Conservation (phyloP, 1,140 invertebrate species). For the Aplysia californica region DNA sequence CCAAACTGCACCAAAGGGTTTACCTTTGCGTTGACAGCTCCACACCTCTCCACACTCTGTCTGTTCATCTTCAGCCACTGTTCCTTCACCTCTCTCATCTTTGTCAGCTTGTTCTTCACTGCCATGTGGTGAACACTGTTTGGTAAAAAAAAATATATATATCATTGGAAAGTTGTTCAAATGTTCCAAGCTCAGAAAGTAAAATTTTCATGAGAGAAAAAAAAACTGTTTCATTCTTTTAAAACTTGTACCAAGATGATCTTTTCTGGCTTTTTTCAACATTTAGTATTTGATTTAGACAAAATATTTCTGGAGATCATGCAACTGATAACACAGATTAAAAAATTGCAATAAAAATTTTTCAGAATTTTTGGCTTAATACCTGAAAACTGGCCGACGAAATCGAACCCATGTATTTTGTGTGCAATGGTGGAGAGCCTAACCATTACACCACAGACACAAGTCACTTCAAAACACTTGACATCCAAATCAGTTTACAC, state of each 20-base stretch:
- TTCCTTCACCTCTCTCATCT: constrained; percentile 9
- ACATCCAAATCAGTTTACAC: too few relatives aligned
- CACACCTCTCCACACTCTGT: constrained; percentile 3
- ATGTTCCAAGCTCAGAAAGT: background rate
- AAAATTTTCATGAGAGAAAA: background rate
- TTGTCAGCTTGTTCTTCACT: background rate
- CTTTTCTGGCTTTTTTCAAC: too few relatives aligned
- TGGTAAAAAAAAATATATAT: background rate
- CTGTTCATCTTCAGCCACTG: background rate
- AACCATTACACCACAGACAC: too few relatives aligned
- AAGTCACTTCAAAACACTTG: too few relatives aligned
- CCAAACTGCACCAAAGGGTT: too few relatives aligned
- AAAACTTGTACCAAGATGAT: background rate
- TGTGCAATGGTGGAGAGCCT: too few relatives aligned
- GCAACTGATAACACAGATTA: background rate
- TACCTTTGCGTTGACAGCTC: constrained; percentile 4
- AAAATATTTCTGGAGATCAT: too few relatives aligned
- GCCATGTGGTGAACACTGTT: constrained; percentile 17
- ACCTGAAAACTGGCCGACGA: too few relatives aligned
- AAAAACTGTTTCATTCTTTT: background rate
- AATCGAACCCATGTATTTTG: too few relatives aligned
- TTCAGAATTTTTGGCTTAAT: too few relatives aligned
- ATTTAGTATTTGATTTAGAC: too few relatives aligned
- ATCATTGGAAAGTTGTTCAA: background rate
- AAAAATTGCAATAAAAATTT: too few relatives aligned